Evolutionary conservation across 2,888 invertebrate species (phyloP).

Genomic region (Athalia circularis): DNA sequence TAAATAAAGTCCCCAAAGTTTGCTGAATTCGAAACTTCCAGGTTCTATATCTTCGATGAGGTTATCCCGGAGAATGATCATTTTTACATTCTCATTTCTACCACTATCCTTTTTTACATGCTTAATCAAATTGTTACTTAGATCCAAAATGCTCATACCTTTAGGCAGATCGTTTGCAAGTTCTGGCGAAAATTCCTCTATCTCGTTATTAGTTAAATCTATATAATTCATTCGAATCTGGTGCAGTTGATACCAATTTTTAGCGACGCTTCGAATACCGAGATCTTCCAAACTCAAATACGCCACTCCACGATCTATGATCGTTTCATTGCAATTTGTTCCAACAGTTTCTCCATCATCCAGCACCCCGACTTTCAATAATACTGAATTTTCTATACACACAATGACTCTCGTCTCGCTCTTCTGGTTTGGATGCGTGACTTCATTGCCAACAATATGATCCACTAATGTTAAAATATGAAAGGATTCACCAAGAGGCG

Average conservation of each 20-base stretch:
- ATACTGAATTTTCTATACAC: conserved; percentile 39
- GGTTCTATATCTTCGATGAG: conserved; percentile 68
- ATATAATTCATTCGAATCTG: conserved; percentile 52
- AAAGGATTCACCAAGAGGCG: too few relatives aligned
- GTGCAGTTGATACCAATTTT: conserved; percentile 62
- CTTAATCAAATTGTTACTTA: conserved; percentile 56
- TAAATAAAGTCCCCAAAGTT: conserved; percentile 57
- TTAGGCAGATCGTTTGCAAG: conserved; percentile 61
- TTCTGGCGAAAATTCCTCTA: conserved; percentile 59
- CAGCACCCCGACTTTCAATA: conserved; percentile 50
- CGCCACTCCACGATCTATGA: conserved; percentile 45
- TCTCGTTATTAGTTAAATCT: conserved; percentile 59
- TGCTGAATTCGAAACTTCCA: conserved; percentile 69
- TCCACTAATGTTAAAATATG: conserved; percentile 47
- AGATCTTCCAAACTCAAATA: conserved; percentile 52
- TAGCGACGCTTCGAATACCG: conserved; percentile 58
- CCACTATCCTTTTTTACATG: conserved; percentile 56
- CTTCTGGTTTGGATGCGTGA: background rate
- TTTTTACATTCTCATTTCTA: conserved; percentile 64
- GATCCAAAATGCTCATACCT: conserved; percentile 53
- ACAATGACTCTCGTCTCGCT: background rate
- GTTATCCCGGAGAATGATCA: conserved; percentile 70
- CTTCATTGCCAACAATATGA: conserved; percentile 46
- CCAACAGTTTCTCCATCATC: conserved; percentile 48
- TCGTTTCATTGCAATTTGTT: conserved; percentile 52